phyloP scores from a whole-genome alignment of 2,113 vertebrate genomes.

The Ursus arctos region DNA sequence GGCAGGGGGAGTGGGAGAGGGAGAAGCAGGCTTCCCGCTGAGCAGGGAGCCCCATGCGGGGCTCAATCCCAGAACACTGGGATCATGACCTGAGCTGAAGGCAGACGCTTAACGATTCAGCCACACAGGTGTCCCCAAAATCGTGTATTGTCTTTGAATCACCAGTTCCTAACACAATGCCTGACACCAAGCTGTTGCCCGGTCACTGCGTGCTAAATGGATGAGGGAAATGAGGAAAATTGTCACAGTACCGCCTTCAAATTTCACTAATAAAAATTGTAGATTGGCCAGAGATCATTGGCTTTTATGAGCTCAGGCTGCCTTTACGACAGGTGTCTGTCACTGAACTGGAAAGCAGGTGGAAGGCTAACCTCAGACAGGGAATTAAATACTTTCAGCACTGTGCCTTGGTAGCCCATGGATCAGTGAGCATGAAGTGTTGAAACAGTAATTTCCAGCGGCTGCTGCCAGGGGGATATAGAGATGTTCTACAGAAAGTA shows the following conservation, averaged over 20 bases:
- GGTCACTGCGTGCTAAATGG: not conserved
- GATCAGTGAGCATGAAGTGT: not conserved
- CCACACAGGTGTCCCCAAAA: not conserved
- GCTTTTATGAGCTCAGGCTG: not conserved
- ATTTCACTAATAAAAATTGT: not conserved
- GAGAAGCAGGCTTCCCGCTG: too few species aligned
- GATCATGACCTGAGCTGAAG: too few species aligned
- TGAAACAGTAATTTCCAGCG: not conserved
- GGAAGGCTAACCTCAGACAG: not conserved
- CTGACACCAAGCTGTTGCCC: not conserved
- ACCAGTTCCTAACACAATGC: not conserved
- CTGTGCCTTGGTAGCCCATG: not conserved
- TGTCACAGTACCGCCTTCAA: not conserved
- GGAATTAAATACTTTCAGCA: not conserved
- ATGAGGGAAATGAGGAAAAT: not conserved
- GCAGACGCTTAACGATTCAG: too few species aligned
- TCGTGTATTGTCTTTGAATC: not conserved
- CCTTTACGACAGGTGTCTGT: not conserved
- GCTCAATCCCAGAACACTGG: too few species aligned
- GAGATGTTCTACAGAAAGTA: not conserved
- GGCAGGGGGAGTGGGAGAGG: too few species aligned
- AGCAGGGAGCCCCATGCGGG: too few species aligned
- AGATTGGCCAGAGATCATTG: not conserved
- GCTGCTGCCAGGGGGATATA: not conserved
- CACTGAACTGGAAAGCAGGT: conserved; percentile 3